Evolutionary conservation across 2,113 vertebrate species (phyloP).

Genomic region (Pedionomus torquatus): DNA sequence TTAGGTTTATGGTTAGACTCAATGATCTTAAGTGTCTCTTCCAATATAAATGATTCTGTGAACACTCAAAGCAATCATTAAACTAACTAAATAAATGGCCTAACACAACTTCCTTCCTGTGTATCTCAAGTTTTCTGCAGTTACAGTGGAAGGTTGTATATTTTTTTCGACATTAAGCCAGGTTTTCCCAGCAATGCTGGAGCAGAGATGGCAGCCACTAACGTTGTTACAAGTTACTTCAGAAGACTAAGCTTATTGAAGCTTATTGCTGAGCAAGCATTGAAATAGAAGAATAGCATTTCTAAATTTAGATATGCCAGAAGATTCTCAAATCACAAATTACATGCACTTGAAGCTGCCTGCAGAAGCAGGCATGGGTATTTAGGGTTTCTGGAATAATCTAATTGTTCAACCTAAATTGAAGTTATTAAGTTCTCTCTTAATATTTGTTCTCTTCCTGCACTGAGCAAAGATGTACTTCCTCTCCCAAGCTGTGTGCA

Average conservation of each 20-base stretch:
- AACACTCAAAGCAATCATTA: not conserved
- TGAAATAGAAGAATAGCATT: not conserved
- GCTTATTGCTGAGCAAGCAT: not conserved
- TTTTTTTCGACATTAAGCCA: not conserved
- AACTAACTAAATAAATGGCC: rapidly evolving
- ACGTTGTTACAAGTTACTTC: not conserved
- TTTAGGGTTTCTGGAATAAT: not conserved
- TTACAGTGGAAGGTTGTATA: rapidly evolving
- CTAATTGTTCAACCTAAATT: not conserved
- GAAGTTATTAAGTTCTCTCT: not conserved
- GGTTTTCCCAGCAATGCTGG: not conserved
- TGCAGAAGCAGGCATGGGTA: not conserved
- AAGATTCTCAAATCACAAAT: not conserved
- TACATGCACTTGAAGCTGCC: not conserved
- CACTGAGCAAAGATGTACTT: not conserved
- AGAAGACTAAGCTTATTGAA: not conserved
- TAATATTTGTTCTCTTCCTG: not conserved
- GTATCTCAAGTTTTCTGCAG: not conserved
- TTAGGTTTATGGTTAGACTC: rapidly evolving
- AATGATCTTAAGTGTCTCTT: not conserved
- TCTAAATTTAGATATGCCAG: not conserved
- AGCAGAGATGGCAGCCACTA: not conserved
- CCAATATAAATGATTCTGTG: not conserved
- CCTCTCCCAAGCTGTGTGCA: not conserved
- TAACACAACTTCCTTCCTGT: not conserved